Evolutionary conservation across 2,888 invertebrate genomes (phyloP), one percentile per base, ranked within the genome.

Genomic region (Nomada hirtipes): DNA sequence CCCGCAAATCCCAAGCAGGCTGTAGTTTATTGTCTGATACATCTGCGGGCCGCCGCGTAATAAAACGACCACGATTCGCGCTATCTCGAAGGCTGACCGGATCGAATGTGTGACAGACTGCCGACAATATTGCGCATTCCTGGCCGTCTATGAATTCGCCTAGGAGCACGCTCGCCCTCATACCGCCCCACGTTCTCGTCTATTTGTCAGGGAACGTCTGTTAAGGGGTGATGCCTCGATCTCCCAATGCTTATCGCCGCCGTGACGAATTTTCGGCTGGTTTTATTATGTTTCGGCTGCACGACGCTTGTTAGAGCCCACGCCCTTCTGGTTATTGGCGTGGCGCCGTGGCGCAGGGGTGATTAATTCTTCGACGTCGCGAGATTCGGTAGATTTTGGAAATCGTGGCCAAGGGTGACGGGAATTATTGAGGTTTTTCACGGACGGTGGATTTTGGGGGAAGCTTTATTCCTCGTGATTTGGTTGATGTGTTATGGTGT

Each of bases 31-130:
- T 90, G 91, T 91, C 91, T 86, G 91, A 91, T 92, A 92, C 89
- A 84, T 88, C 79, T 81, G 79, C 84, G 84, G 79, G 79, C 76
- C 76, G 82, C 76, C 83, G 71, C 72, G 86, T 79, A 90, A 90
- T 90, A 90, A 90, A 90, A 89, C 84, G 67, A 85, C 74, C 70
- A 74, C 71, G 78, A 75, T 75, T 63, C 72, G 50, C 59, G 67
- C 50, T 79, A 71, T 85, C 75, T 59, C 61, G 61, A 50, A 50
- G 63, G 55, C 73, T 74, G 64, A 82, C 82, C 92, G 92, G 89
- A 91, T 92, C 93, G 92, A 93, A 93, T 92, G 90, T 91, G 92
- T 92, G 92, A 93, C 93, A 91, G 91, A 93, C 90, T 90, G 90
- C 91, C 87, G 88, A 88, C 90, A 90, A 92, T 93, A 92, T 93